A percentile compares a stretch with the other conserved stretches of the same genome.
phyloP scores from a whole-genome alignment of 1,140 invertebrate genomes.

The Dinoponera quadriceps region DNA sequence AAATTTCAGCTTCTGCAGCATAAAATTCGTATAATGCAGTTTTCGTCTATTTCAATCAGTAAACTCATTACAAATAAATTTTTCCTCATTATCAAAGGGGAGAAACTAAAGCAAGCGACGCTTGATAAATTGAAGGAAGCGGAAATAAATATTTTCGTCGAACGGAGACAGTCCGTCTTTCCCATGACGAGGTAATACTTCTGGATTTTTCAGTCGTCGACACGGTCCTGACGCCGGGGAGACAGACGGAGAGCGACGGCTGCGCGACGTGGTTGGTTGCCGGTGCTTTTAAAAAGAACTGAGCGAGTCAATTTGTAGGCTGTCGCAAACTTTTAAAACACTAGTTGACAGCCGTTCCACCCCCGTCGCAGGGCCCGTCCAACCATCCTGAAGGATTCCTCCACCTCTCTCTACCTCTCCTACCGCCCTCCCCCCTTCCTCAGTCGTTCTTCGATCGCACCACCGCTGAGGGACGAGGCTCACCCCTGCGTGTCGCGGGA shows the following conservation, averaged over 20 bases:
- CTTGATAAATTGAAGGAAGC: background rate
- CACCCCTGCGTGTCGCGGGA: conserved; percentile 76
- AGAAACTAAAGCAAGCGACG: background rate
- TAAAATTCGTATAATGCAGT: background rate
- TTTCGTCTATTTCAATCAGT: background rate
- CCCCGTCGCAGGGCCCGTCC: conserved; percentile 72
- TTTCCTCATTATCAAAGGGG: background rate
- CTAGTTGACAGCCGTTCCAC: conserved; percentile 84
- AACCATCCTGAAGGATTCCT: conserved; percentile 79
- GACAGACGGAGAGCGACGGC: conserved; percentile 63
- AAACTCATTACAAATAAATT: conserved; percentile 1
- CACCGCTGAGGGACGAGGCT: conserved; percentile 69
- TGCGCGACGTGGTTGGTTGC: conserved; percentile 82
- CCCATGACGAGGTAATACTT: conserved; percentile 37
- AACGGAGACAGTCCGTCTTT: conserved; percentile 8
- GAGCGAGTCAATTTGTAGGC: conserved; percentile 86
- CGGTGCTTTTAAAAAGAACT: conserved; percentile 86
- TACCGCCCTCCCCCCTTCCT: conserved; percentile 1
- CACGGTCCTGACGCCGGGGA: conserved; percentile 50
- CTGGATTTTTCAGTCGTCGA: conserved; percentile 64
- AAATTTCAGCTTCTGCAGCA: background rate
- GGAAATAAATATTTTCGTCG: conserved; percentile 32
- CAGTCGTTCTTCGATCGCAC: conserved; percentile 21
- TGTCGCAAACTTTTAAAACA: conserved; percentile 87
- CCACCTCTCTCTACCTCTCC: conserved; percentile 56